Conservation (phyloP, 2,888 invertebrate genomes). For the Euclidia mi region DNA sequence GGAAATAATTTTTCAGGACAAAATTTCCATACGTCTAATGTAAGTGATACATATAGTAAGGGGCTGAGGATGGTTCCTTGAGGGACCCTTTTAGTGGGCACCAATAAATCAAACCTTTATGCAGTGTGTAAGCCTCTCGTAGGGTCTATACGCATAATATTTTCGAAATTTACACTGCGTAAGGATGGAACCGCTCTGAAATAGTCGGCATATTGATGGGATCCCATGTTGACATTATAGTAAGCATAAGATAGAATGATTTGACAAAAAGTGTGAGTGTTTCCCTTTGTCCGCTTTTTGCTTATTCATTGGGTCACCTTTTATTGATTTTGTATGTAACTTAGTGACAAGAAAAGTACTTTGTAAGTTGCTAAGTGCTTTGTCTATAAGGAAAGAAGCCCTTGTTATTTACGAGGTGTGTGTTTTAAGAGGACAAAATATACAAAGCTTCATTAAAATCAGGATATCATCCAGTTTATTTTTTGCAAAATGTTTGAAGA, state of each 20-base stretch:
- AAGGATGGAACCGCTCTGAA: conserved; percentile 61
- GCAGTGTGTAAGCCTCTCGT: conserved; percentile 79
- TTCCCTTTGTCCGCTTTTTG: conserved; percentile 35
- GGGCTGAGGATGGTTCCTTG: conserved; percentile 81
- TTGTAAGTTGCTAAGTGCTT: too few relatives aligned
- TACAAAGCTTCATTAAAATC: too few relatives aligned
- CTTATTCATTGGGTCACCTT: conserved; percentile 35
- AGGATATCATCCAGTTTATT: too few relatives aligned
- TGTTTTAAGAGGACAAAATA: too few relatives aligned
- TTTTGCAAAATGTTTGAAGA: too few relatives aligned
- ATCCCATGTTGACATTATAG: conserved; percentile 66
- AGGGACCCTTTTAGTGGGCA: conserved; percentile 85
- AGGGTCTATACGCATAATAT: conserved; percentile 78
- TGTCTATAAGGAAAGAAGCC: too few relatives aligned
- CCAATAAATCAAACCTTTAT: conserved; percentile 87
- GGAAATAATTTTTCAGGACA: conserved; percentile 77
- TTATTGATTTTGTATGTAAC: conserved; percentile 28
- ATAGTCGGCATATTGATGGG: conserved; percentile 70
- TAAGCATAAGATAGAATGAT: conserved; percentile 64
- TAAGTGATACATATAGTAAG: conserved; percentile 79
- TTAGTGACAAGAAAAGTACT: neutral
- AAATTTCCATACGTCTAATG: conserved; percentile 85
- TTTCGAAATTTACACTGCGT: conserved; percentile 79
- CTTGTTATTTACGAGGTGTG: too few relatives aligned
- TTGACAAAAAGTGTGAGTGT: conserved; percentile 41